Conservation (phyloP, 2,888 invertebrate species). For the Drosophila kanekoi region DNA sequence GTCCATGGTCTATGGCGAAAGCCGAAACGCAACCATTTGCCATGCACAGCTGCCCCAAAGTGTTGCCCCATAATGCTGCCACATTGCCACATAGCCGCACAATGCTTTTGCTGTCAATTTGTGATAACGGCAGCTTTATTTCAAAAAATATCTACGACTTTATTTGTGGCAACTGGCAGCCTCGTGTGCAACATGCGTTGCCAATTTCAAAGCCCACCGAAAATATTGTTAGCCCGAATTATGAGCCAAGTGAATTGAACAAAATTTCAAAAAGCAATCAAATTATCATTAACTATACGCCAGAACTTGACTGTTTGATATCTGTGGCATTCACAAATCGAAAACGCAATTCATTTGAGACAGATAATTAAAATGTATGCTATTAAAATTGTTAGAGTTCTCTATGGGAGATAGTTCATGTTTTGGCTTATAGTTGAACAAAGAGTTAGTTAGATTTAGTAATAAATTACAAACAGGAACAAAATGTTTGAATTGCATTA, state of each 20-base stretch:
- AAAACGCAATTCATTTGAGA: constrained; percentile 4
- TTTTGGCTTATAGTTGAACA: too few species aligned
- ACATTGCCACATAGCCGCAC: constrained; percentile 18
- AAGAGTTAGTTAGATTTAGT: too few species aligned
- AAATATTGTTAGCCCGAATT: constrained; percentile 13
- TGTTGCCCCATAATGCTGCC: constrained; percentile 35
- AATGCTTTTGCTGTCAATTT: constrained; percentile 73
- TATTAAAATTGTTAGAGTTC: too few species aligned
- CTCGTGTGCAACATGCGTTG: constrained; percentile 22
- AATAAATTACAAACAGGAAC: too few species aligned
- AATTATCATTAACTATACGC: constrained; percentile 28
- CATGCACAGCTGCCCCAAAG: constrained; percentile 55
- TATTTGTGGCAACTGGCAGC: constrained; percentile 49
- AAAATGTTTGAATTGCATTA: too few species aligned
- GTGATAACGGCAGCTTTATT: constrained; percentile 74
- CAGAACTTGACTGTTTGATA: constrained; percentile 1
- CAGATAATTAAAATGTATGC: constrained; percentile 6
- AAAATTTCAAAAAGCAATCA: constrained; percentile 48
- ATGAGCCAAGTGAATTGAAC: constrained; percentile 41
- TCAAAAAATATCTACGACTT: constrained; percentile 65
- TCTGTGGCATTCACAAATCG: neutral
- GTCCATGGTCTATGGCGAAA: constrained; percentile 23
- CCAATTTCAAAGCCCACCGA: neutral
- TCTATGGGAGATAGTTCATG: too few species aligned
- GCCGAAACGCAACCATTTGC: constrained; percentile 19